Conservation (phyloP, 2,113 vertebrate species). For the Arvicanthis niloticus region DNA sequence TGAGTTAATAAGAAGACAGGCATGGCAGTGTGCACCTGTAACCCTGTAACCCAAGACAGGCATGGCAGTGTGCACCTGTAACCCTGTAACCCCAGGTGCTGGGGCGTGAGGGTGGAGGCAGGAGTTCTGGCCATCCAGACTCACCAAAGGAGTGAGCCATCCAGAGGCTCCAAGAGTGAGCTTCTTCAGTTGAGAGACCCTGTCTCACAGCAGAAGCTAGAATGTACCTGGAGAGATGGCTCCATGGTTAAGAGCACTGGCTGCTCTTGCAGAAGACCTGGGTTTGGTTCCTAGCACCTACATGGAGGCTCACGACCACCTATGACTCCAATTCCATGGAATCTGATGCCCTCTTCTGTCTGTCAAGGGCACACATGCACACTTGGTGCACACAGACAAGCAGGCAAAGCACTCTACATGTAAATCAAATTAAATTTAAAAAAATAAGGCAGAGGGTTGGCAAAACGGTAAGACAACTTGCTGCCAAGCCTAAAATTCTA, state of each 20-base stretch:
- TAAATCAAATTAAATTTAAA: background rate
- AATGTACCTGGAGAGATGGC: background rate
- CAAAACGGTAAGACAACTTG: background rate
- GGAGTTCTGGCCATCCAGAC: background rate
- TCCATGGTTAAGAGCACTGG: background rate
- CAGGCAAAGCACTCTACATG: background rate
- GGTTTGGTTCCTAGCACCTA: background rate
- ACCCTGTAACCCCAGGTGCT: background rate
- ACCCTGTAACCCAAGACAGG: background rate
- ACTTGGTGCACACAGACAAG: too few relatives aligned
- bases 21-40: background rate
- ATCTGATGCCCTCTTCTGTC: background rate
- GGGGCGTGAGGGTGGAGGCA: background rate
- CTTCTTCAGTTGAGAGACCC: background rate
- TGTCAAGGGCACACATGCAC: background rate
- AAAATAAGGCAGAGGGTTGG: background rate
- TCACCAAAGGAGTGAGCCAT: background rate
- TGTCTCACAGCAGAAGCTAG: background rate
- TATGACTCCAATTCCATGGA: background rate
- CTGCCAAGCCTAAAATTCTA: background rate
- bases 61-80: background rate
- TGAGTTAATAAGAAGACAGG: background rate
- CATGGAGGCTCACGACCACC: background rate
- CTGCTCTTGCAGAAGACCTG: background rate
- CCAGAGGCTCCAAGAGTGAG: too few relatives aligned